Evolutionary conservation across 2,113 vertebrate genomes (phyloP).

Genomic region (Herpetotheres cachinnans): DNA sequence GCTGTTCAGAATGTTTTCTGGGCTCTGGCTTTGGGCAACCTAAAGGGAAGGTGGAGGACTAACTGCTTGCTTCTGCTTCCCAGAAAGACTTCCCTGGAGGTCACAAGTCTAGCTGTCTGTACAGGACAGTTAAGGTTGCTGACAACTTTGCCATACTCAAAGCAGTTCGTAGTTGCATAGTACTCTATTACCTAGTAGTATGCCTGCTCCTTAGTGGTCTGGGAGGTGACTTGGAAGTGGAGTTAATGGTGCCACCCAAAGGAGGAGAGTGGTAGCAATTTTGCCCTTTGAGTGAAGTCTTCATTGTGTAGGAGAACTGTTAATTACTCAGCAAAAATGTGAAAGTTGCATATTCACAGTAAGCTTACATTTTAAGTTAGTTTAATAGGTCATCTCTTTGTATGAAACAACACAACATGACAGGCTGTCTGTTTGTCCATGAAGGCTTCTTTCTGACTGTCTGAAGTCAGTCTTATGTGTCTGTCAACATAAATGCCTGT

Average conservation of each 20-base stretch:
- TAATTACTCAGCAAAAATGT: not conserved
- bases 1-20: not conserved
- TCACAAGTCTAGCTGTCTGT: not conserved
- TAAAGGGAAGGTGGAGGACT: not conserved
- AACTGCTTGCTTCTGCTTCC: not conserved
- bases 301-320: not conserved
- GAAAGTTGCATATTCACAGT: not conserved
- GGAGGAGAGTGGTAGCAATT: not conserved
- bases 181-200: not conserved
- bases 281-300: not conserved
- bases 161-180: not conserved
- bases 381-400: not conserved
- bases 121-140: not conserved
- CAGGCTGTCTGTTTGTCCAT: not conserved
- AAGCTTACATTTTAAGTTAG: not conserved
- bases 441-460: not conserved
- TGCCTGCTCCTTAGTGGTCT: not conserved
- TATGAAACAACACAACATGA: not conserved
- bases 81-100: rapidly evolving
- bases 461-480: not conserved
- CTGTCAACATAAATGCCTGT: not conserved
- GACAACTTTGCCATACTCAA: rapidly evolving
- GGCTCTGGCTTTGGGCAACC: not conserved
- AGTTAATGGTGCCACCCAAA: not conserved
- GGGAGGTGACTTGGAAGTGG: not conserved